These are phyloP conservation scores for Thaumatotibia leucotreta DNA, from an alignment of 1,140 invertebrate genomes.

Conservation along the genomic window DNA sequence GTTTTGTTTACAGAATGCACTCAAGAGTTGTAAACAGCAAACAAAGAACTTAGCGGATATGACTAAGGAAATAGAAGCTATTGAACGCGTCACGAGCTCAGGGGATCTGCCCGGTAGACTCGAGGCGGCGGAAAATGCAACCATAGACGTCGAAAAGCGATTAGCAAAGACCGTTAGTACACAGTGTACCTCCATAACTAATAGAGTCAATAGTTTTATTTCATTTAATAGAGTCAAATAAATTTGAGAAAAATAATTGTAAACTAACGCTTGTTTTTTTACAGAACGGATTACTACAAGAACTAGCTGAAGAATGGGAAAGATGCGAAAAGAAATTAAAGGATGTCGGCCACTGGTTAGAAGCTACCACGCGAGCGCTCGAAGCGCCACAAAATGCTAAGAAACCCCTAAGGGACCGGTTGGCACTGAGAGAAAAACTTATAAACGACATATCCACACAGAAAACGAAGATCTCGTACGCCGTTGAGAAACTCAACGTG, in stretches of 20 bases:
- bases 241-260: too few species aligned
- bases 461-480: constrained; percentile 92
- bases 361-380: constrained; percentile 87
- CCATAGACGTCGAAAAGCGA: constrained; percentile 89
- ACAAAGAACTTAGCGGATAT: constrained; percentile 94
- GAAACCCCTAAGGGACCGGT: constrained; percentile 90
- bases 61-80: constrained; percentile 91
- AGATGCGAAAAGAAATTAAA: constrained; percentile 96
- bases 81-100: constrained; percentile 88
- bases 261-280: constrained; percentile 43
- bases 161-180: constrained; percentile 88
- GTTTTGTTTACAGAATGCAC: constrained; percentile 81
- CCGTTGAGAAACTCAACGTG: constrained; percentile 94
- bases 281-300: constrained; percentile 91
- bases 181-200: too few species aligned
- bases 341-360: constrained; percentile 92
- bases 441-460: constrained; percentile 92
- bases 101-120: constrained; percentile 89
- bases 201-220: too few species aligned
- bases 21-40: constrained; percentile 92
- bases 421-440: constrained; percentile 90
- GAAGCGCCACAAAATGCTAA: constrained; percentile 90
- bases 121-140: constrained; percentile 89
- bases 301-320: constrained; percentile 96
- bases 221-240: too few species aligned